These are phyloP conservation scores for Lophura nycthemera DNA, from an alignment of 2,113 vertebrate genomes.

Conservation along the genomic window DNA sequence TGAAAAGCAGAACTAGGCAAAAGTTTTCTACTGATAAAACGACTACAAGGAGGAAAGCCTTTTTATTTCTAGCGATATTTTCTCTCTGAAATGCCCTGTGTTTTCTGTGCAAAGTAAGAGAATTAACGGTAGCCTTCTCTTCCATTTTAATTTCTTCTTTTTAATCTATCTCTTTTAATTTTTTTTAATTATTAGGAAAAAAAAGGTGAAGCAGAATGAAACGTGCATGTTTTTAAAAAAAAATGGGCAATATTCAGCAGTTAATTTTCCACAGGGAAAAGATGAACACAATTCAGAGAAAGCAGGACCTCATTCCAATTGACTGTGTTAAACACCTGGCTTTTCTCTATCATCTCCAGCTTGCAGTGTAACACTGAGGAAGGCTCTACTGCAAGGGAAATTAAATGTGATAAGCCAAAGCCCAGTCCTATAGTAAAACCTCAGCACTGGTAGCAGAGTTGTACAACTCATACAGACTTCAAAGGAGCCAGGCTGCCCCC, in stretches of 20 bases:
- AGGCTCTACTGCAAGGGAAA: not conserved
- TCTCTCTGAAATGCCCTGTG: not conserved
- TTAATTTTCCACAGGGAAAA: not conserved
- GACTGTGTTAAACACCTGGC: not conserved
- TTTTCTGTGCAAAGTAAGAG: not conserved
- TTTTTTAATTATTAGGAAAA: not conserved
- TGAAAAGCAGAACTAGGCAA: slow-evolving; percentile 58
- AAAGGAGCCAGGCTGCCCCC: not conserved
- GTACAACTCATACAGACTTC: not conserved
- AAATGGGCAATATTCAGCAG: not conserved
- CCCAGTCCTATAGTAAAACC: not conserved
- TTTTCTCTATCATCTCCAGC: not conserved
- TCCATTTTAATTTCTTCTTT: not conserved
- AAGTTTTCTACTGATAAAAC: slow-evolving; percentile 48
- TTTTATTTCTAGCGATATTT: slow-evolving; percentile 44
- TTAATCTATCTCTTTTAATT: not conserved
- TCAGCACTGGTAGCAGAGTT: not conserved
- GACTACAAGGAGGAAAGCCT: slow-evolving; percentile 1
- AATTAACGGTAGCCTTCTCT: not conserved
- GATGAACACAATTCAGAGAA: not conserved
- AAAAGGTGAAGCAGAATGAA: not conserved
- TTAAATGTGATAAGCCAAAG: not conserved
- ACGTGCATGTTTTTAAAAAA: not conserved
- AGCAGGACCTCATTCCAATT: not conserved
- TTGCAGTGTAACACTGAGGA: not conserved